These are phyloP conservation scores for Coregonus clupeaformis DNA, from an alignment of 2,113 vertebrate genomes.

Conservation along the genomic window DNA sequence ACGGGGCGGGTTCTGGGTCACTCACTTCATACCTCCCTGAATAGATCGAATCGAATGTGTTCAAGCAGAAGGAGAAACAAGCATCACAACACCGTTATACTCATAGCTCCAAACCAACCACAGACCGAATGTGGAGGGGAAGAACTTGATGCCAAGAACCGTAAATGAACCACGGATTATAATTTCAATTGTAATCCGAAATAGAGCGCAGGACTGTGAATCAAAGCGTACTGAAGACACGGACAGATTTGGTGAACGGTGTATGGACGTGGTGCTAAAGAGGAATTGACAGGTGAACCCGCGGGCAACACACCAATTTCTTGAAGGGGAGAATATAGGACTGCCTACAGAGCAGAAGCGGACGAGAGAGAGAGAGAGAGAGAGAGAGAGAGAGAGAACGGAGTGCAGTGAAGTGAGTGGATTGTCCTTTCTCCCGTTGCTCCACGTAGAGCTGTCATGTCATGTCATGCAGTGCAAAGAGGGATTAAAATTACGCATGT, in stretches of 20 bases:
- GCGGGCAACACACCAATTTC: constrained; percentile 3
- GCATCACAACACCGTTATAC: constrained; percentile 19
- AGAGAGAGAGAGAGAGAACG: not conserved
- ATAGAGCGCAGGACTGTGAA: not conserved
- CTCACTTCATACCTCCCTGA: constrained; percentile 16
- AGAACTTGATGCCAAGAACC: constrained; percentile 10
- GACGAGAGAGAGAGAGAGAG: too few species aligned
- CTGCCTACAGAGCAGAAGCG: constrained; percentile 6
- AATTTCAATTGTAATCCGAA: constrained; percentile 14
- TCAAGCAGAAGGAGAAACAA: constrained; percentile 46
- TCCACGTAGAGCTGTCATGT: constrained; percentile 40
- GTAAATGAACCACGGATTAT: constrained; percentile 19
- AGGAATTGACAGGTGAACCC: constrained; percentile 28
- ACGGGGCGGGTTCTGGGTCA: constrained; percentile 20
- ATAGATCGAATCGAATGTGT: constrained; percentile 63
- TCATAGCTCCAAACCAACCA: constrained; percentile 14
- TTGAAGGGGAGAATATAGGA: constrained; percentile 6
- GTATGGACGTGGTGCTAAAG: not conserved
- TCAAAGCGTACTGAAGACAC: not conserved
- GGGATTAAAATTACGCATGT: constrained; percentile 62
- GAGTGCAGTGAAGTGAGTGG: not conserved
- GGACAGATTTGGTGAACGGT: constrained; percentile 14
- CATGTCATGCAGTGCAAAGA: constrained; percentile 35
- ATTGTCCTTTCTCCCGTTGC: too few species aligned
- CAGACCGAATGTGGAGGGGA: not conserved